Percentiles rank a stretch among this genome's conserved stretches.
Conservation (phyloP, 2,888 invertebrate genomes). For the Nomada hirtipes region DNA sequence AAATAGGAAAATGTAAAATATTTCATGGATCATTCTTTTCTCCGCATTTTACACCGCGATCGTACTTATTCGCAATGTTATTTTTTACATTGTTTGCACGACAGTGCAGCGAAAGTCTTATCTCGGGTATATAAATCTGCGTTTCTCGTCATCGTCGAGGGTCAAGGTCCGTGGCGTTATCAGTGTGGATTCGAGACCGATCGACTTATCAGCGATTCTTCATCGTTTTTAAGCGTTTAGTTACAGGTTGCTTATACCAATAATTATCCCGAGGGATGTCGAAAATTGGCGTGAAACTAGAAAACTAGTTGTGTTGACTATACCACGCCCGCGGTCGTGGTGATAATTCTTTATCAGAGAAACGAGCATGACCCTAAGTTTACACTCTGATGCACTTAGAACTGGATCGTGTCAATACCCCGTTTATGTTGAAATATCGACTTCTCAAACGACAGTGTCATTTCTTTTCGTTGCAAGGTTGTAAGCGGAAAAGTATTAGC, state of each 20-base stretch:
- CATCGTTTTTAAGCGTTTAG: constrained; percentile 7
- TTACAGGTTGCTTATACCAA: background rate
- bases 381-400: constrained; percentile 35
- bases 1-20: no score
- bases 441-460: no score
- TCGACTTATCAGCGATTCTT: constrained; percentile 42
- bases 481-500: no score
- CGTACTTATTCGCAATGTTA: no score
- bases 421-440: background rate
- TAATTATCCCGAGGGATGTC: no score
- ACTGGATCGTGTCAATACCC: background rate
- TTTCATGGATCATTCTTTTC: no score
- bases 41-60: no score
- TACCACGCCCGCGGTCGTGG: background rate
- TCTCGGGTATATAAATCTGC: constrained; percentile 18
- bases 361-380: constrained; percentile 45
- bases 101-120: constrained; percentile 32
- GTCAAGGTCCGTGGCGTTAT: constrained; percentile 58
- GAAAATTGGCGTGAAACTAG: background rate
- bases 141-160: constrained; percentile 3
- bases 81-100: background rate
- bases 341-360: constrained; percentile 51
- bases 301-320: background rate
- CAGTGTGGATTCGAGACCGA: constrained; percentile 30
- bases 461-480: no score